Percentiles rank a stretch among this genome's conserved stretches.
Evolutionary conservation across 2,888 invertebrate genomes (phyloP).

Genomic region (Aphodius sticticus): DNA sequence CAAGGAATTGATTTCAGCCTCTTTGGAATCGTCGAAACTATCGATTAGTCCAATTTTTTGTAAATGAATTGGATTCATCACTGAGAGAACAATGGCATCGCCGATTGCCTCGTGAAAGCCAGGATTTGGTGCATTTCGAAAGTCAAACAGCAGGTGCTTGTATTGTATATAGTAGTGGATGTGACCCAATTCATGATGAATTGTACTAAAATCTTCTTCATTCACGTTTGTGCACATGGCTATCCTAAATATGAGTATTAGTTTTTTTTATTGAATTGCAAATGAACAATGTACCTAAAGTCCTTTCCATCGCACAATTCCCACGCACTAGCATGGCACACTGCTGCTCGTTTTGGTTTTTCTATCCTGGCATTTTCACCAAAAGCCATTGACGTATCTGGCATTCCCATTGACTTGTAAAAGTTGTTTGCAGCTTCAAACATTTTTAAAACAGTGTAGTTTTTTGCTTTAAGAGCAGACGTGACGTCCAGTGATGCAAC

Average conservation of each 20-base stretch:
- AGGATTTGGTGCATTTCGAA: slow-evolving; percentile 64
- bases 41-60: slow-evolving; percentile 59
- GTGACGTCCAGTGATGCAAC: slow-evolving; percentile 62
- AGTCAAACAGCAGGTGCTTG: slow-evolving; percentile 62
- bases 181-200: slow-evolving; percentile 79
- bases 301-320: slow-evolving; percentile 72
- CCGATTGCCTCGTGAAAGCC: slow-evolving; percentile 72
- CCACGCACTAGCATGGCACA: slow-evolving; percentile 75
- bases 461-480: slow-evolving; percentile 59
- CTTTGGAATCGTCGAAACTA: slow-evolving; percentile 52
- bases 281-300: slow-evolving; percentile 47
- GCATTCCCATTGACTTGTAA: slow-evolving; percentile 68
- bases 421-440: slow-evolving; percentile 70
- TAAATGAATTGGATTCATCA: slow-evolving; percentile 64
- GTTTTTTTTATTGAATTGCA: too few species aligned
- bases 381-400: slow-evolving; percentile 67
- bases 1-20: slow-evolving; percentile 60
- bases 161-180: slow-evolving; percentile 71
- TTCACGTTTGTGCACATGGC: slow-evolving; percentile 68
- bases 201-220: slow-evolving; percentile 67
- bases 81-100: slow-evolving; percentile 67
- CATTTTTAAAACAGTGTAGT: slow-evolving; percentile 60
- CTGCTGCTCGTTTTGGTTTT: slow-evolving; percentile 63
- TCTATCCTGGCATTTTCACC: slow-evolving; percentile 65
- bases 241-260: slow-evolving; percentile 58